phyloP scores from a whole-genome alignment of 2,113 vertebrate genomes.

The Neolamprologus tretocephalus region DNA sequence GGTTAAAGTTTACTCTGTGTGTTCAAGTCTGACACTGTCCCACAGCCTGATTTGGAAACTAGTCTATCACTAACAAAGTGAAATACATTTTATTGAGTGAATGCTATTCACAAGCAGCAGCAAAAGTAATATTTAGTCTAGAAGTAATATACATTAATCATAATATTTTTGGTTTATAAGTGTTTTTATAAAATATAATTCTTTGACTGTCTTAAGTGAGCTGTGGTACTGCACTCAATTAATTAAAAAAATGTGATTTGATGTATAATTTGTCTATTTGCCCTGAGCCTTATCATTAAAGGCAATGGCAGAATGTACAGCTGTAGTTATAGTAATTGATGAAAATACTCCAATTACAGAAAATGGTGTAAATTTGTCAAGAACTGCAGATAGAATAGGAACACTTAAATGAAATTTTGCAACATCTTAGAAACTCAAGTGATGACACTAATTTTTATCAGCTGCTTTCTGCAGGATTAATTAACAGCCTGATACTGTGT shows the following conservation, averaged over 20 bases:
- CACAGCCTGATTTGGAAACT: not conserved
- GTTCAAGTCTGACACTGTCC: not conserved
- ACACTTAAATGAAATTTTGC: not conserved
- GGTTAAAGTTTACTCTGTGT: not conserved
- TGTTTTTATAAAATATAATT: not conserved
- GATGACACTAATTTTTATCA: not conserved
- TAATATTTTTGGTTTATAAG: not conserved
- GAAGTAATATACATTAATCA: not conserved
- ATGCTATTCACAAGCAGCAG: not conserved
- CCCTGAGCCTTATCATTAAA: not conserved
- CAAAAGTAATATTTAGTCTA: not conserved
- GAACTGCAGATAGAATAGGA: not conserved
- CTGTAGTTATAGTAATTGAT: not conserved
- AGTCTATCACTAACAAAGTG: not conserved
- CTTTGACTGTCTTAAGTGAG: not conserved
- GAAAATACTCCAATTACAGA: not conserved
- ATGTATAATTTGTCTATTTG: not conserved
- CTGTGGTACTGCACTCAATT: not conserved
- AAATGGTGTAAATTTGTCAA: not conserved
- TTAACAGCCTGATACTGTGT: not conserved
- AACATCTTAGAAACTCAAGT: not conserved
- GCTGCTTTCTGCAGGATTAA: not conserved
- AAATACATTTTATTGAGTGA: not conserved
- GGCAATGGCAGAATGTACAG: not conserved
- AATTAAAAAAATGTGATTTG: not conserved